Percentiles rank a stretch among this genome's conserved stretches.
Evolutionary conservation across 2,113 vertebrate genomes (phyloP).

Genomic region (Vireo altiloquus): DNA sequence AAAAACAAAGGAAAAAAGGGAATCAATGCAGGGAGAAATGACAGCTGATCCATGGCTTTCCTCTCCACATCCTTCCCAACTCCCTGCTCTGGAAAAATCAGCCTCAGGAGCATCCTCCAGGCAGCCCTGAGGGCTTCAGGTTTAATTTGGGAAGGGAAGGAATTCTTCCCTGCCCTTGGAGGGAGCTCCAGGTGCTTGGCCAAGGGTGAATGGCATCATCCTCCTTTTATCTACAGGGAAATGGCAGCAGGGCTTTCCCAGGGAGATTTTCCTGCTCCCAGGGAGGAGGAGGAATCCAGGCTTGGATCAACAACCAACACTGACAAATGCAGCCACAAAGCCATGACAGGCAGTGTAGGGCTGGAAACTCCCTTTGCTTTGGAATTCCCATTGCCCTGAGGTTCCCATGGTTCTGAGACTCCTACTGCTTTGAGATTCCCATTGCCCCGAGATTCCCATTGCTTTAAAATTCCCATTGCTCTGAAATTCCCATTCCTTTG

Average conservation of each 20-base stretch:
- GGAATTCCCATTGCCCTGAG: rapidly evolving
- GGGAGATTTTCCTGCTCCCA: background rate
- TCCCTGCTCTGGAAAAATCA: background rate
- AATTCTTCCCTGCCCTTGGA: background rate
- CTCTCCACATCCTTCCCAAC: background rate
- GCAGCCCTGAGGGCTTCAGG: background rate
- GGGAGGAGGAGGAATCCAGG: background rate
- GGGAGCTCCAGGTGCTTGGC: background rate
- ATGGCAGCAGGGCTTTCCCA: rapidly evolving
- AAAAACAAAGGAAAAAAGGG: constrained; percentile 49
- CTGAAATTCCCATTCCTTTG: rapidly evolving
- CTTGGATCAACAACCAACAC: background rate
- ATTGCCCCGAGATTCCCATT: background rate
- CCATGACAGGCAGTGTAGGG: rapidly evolving
- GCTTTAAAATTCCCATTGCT: background rate
- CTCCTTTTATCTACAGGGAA: background rate
- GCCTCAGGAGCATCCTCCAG: background rate
- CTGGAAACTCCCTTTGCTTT: background rate
- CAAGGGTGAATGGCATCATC: background rate
- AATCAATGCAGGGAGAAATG: background rate
- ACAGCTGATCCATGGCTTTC: background rate
- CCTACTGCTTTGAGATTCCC: background rate
- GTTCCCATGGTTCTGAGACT: background rate
- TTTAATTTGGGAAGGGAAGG: background rate
- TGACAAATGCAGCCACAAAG: background rate